Percentiles rank a stretch among this genome's conserved stretches.
phyloP scores from a whole-genome alignment of 2,113 vertebrate species.

The Aspiorhynchus laticeps region DNA sequence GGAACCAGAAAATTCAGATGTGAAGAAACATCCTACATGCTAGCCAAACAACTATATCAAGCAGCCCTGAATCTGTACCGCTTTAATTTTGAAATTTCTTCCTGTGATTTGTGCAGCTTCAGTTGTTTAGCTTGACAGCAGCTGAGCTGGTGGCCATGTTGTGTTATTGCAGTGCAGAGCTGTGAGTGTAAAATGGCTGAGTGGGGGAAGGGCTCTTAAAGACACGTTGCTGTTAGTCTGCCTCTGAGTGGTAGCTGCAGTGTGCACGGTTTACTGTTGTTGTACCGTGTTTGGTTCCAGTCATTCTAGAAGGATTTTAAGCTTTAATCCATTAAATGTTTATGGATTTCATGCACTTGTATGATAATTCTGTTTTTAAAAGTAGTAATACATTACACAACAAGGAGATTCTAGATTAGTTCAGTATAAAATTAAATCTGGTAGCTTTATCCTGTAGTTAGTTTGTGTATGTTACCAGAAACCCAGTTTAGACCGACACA shows the following conservation, averaged over 20 bases:
- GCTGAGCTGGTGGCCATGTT: slow-evolving; percentile 55
- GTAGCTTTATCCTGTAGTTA: background rate
- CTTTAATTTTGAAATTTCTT: background rate
- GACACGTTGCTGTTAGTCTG: background rate
- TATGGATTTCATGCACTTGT: background rate
- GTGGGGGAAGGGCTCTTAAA: slow-evolving; percentile 19
- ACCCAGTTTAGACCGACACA: background rate
- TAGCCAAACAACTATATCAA: background rate
- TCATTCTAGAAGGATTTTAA: background rate
- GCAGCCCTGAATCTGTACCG: background rate
- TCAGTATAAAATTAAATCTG: background rate
- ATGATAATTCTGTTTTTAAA: background rate
- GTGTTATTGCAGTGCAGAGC: slow-evolving; percentile 36
- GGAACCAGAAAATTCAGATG: background rate
- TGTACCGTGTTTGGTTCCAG: background rate
- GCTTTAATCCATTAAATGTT: background rate
- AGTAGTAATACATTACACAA: background rate
- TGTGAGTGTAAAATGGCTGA: slow-evolving; percentile 29
- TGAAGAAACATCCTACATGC: background rate
- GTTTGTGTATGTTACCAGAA: background rate
- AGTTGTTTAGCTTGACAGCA: slow-evolving; percentile 11
- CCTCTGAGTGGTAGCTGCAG: background rate
- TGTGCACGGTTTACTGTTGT: background rate
- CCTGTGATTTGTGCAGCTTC: background rate
- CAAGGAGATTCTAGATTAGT: background rate